phyloP scores from a whole-genome alignment of 2,888 invertebrate genomes.

The Stratiomys singularior region DNA sequence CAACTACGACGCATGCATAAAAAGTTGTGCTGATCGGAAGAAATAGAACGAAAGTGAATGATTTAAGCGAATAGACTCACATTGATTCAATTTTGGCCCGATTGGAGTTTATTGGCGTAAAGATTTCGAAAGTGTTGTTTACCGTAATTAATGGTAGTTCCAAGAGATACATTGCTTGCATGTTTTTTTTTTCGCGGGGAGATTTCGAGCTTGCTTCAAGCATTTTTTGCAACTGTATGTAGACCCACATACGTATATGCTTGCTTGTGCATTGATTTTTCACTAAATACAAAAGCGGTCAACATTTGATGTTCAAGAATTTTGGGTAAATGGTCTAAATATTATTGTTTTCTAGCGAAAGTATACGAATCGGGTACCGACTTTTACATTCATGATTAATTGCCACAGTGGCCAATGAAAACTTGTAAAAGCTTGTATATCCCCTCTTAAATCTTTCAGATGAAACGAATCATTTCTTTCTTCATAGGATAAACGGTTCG shows the following conservation, averaged over 20 bases:
- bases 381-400: not conserved
- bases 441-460: too few species aligned
- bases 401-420: too few species aligned
- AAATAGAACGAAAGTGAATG: slow-evolving; percentile 19
- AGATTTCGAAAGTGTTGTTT: slow-evolving; percentile 8
- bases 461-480: too few species aligned
- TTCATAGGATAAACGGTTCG: too few species aligned
- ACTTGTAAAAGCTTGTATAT: too few species aligned
- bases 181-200: not conserved
- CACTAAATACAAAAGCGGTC: too few species aligned
- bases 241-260: too few species aligned
- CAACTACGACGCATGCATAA: not conserved
- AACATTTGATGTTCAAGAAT: too few species aligned
- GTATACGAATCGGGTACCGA: not conserved
- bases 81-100: not conserved
- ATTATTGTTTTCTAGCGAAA: not conserved
- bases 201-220: not conserved
- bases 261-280: too few species aligned
- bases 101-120: not conserved
- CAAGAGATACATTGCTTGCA: not conserved
- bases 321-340: not conserved
- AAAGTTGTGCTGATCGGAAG: not conserved
- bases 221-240: not conserved
- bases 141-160: not conserved
- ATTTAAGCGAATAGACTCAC: slow-evolving; percentile 2